Percentiles rank a stretch among this genome's conserved stretches.
Conservation (phyloP, 1,140 invertebrate species). For the Amphibalanus amphitrite region DNA sequence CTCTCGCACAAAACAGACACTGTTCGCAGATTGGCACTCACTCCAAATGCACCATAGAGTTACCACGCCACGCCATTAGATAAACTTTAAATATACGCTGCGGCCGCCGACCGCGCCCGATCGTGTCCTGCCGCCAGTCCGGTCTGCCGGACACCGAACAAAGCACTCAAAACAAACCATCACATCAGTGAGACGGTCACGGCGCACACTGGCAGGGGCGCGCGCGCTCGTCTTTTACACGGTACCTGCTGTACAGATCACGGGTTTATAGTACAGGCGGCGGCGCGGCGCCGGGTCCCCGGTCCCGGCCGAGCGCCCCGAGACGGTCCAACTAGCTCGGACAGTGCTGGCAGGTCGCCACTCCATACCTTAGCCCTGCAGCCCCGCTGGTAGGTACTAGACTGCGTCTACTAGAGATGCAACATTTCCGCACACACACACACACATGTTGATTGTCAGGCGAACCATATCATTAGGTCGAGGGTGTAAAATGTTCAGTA, state of each 20-base stretch:
- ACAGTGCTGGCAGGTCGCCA: no score
- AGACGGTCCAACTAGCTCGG: not conserved
- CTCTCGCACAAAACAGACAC: not conserved
- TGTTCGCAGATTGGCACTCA: not conserved
- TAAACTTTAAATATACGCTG: not conserved
- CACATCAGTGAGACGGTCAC: not conserved
- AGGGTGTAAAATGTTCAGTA: no score
- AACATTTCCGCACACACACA: no score
- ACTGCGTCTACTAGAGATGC: no score
- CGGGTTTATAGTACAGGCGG: not conserved
- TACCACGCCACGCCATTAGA: not conserved
- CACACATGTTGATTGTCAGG: no score
- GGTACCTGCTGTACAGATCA: not conserved
- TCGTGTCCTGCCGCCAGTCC: no score
- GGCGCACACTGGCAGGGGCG: no score
- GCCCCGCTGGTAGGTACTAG: no score
- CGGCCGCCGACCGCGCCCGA: not conserved
- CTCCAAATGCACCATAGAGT: not conserved
- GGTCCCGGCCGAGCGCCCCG: not conserved
- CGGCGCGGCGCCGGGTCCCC: not conserved
- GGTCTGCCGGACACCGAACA: not conserved
- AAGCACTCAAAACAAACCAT: not conserved
- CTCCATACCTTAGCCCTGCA: no score
- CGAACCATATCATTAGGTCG: no score
- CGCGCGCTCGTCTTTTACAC: no score